A percentile compares a stretch with the other conserved stretches of the same genome.
Evolutionary conservation across 2,888 invertebrate genomes (phyloP).

Genomic region (Drepanosiphum platanoidis): DNA sequence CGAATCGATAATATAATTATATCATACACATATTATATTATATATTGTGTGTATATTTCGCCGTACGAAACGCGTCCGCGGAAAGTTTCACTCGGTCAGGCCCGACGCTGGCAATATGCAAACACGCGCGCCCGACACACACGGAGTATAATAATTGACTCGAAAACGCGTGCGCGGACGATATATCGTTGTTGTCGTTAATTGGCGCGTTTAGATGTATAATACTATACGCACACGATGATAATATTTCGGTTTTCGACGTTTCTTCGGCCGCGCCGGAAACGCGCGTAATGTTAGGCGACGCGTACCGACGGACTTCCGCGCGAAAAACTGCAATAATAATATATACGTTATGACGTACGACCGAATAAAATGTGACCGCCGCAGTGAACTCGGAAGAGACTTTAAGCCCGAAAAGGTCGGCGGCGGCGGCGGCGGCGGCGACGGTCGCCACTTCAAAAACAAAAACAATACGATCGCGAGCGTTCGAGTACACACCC

Average conservation of each 20-base stretch:
- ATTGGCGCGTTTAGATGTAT: neutral
- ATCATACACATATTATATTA: neutral
- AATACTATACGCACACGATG: neutral
- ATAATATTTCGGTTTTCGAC: slow-evolving; percentile 35
- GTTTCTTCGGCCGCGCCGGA: neutral
- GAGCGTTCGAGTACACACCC: neutral
- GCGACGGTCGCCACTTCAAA: neutral
- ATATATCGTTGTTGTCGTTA: slow-evolving; percentile 26
- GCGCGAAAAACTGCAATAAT: slow-evolving; percentile 11
- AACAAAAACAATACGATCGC: neutral
- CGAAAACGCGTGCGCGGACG: neutral
- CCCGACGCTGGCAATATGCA: neutral
- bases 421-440: neutral
- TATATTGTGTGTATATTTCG: too few species aligned
- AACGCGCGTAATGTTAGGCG: neutral
- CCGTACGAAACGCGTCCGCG: slow-evolving; percentile 8
- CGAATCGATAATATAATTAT: slow-evolving; percentile 11
- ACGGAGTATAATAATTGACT: slow-evolving; percentile 39
- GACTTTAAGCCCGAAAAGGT: neutral
- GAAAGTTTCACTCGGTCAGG: slow-evolving; percentile 11
- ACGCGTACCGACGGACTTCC: neutral
- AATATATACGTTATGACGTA: too few species aligned
- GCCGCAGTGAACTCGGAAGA: neutral
- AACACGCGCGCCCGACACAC: neutral
- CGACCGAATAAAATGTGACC: neutral